phyloP scores from a whole-genome alignment of 2,888 invertebrate genomes.

The Dryobotodes eremita region DNA sequence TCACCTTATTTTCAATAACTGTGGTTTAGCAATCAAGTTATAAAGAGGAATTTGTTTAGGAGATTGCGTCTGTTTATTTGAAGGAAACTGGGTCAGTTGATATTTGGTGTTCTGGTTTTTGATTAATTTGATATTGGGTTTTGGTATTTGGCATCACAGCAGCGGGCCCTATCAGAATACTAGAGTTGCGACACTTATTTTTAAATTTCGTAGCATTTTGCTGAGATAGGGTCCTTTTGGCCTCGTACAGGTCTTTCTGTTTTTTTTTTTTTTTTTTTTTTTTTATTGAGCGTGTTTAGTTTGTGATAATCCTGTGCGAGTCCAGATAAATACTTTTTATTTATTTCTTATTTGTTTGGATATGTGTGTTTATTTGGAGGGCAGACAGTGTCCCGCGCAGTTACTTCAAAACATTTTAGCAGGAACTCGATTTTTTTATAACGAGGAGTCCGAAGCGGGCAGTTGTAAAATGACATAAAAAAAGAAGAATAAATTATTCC shows the following conservation, averaged over 20 bases:
- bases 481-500: neutral
- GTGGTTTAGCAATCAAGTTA: slow-evolving; percentile 53
- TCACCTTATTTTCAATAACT: slow-evolving; percentile 84
- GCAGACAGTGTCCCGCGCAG: neutral
- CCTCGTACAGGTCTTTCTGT: too few species aligned
- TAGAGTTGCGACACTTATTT: too few species aligned
- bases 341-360: neutral
- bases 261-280: too few species aligned
- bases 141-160: neutral
- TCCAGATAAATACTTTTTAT: too few species aligned
- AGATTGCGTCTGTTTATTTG: slow-evolving; percentile 7
- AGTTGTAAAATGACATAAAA: neutral
- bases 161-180: too few species aligned
- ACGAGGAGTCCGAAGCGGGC: neutral
- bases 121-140: slow-evolving; percentile 21
- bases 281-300: too few species aligned
- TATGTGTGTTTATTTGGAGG: neutral
- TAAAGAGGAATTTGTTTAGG: slow-evolving; percentile 51
- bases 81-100: slow-evolving; percentile 11
- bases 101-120: slow-evolving; percentile 18
- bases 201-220: too few species aligned
- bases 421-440: neutral
- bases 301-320: too few species aligned
- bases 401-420: neutral
- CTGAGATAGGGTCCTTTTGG: too few species aligned